Percentiles rank a stretch among this genome's conserved stretches.
These are phyloP conservation scores for Cotesia chilonis DNA, from an alignment of 1,140 invertebrate genomes.

Conservation along the genomic window DNA sequence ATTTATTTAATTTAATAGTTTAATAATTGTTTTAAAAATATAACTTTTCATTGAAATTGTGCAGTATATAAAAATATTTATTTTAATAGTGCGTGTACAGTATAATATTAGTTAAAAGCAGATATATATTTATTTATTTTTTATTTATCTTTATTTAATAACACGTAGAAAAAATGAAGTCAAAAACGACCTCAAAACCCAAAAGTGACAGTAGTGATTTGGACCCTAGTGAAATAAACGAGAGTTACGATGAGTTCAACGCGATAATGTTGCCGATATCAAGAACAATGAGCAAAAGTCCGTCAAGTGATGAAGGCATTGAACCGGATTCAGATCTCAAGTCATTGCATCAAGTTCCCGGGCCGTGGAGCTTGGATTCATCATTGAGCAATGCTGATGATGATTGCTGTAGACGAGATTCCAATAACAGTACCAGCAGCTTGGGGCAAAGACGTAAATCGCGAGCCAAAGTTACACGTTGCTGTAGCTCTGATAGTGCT, in stretches of 20 bases:
- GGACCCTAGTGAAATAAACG: slow-evolving; percentile 47
- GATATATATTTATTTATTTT: too few species aligned
- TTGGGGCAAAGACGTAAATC: slow-evolving; percentile 40
- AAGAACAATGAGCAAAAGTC: slow-evolving; percentile 48
- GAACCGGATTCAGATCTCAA: slow-evolving; percentile 45
- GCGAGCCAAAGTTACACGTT: slow-evolving; percentile 58
- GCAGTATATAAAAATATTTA: too few species aligned
- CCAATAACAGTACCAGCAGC: background rate
- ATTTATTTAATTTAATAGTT: too few species aligned
- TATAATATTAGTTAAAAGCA: background rate
- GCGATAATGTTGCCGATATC: slow-evolving; percentile 45
- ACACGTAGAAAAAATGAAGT: slow-evolving; percentile 40
- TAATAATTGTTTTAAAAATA: too few species aligned
- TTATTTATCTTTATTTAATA: too few species aligned
- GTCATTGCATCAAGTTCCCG: slow-evolving; percentile 44
- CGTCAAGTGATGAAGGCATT: slow-evolving; percentile 59
- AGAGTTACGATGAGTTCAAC: slow-evolving; percentile 55
- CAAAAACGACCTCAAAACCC: slow-evolving; percentile 31
- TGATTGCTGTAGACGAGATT: slow-evolving; percentile 38
- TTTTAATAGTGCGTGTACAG: background rate
- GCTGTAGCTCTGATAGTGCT: slow-evolving; percentile 68
- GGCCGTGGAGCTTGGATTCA: slow-evolving; percentile 58
- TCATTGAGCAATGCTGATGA: slow-evolving; percentile 51
- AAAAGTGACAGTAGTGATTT: slow-evolving; percentile 25
- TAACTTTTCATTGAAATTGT: too few species aligned